Base-by-base conservation (phyloP, 2,888 invertebrate species). In the Taphrorychus bicolor region DNA sequence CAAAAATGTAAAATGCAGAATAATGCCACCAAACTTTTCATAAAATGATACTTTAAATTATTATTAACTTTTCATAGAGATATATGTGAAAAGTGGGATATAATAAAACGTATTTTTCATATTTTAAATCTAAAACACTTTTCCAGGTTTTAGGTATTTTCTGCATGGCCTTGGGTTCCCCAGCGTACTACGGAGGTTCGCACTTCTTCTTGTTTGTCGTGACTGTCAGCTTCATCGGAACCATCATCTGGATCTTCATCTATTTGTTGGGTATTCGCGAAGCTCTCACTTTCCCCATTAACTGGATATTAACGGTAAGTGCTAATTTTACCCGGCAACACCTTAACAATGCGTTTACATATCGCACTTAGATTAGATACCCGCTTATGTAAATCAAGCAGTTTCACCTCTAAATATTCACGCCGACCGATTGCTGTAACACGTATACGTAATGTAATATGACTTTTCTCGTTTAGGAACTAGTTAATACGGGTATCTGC, bases 181-280 rank as follows among this genome's bases (percentile, higher is more conserved):
- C 94, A 4, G 88, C 88, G 0, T 82, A 80, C 73, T 71, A 82
- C 48, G 77, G 82, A 17, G 89, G 87, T 54, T 90, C 92, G 9
- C 88, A 91, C 73, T 95, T 92, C 87, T 96, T 94, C 85, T 87
- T 94, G 66, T 93, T 94, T 79, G 94, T 94, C 58, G 92, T 89
- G 16, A 91, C 92, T 69, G 86, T 89, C 70, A 88, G 91, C 71
- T 95, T 95, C 84, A 93, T 95, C 77, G 87, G 89, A 54, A 93
- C 92, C 0, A 83, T 94, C 57, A 84, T 94, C 77, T 93, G 94
- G 94, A 86, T 88, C 63, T 88, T 91, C 78, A 87, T 93, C 54
- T 94, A 93, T 80, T 83, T 94, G 68, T 84, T 95, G 72, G 91
- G 93, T 71, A 87, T 95, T 73, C 87, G 91, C 71, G 93, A 94